Evolutionary conservation across 2,888 invertebrate genomes (phyloP), one percentile per base, ranked within the genome.

Genomic region (Thecocarcelia acutangulata): DNA sequence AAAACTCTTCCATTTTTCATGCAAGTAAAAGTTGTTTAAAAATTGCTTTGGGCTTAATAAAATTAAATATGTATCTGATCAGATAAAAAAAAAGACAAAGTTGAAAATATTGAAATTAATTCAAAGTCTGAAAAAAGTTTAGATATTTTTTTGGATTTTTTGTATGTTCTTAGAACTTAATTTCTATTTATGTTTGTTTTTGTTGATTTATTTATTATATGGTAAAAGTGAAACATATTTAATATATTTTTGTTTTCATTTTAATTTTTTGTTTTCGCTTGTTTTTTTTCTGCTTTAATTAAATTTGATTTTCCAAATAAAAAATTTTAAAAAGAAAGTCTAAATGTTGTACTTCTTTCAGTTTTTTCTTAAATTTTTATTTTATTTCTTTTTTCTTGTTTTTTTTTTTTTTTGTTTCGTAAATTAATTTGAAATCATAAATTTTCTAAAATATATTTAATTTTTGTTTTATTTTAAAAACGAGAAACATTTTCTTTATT

Each of bases 311-410:
- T 76, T 44, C 68, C 79, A 69, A 76, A 76, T 76, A 59, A 68
- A 52, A 52, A 69, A 52, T 54, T 52, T 54, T 40, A 68, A 79
- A 75, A 74, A 81, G 83, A 83, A 85, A 80, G 46, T 83, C 83
- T 79, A 84, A 85, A 85, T 85, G 83, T 88, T 88, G 88, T 88
- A 88, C 87, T 88, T 87, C 85, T 85, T 86, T 87, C 87, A 88
- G 87, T 87, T 75, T 59, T 59, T 52, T 52, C 13, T 68, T 24
- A 37, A 63, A n/a, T 15, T 64, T 85, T 86, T 80, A 80, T 81
- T 84, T 82, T 50, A 61, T 79, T 69, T 33, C 72, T 75, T 59
- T 63, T 63, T 83, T 85, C 58, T 48, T 21, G 44, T 80, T 81
- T 81, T 84, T 82, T 50, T 66, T 79, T 69, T 33, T 75, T 75